phyloP scores from a whole-genome alignment of 92 coral and sea anemone species.

The Epizoanthus ramosus region DNA sequence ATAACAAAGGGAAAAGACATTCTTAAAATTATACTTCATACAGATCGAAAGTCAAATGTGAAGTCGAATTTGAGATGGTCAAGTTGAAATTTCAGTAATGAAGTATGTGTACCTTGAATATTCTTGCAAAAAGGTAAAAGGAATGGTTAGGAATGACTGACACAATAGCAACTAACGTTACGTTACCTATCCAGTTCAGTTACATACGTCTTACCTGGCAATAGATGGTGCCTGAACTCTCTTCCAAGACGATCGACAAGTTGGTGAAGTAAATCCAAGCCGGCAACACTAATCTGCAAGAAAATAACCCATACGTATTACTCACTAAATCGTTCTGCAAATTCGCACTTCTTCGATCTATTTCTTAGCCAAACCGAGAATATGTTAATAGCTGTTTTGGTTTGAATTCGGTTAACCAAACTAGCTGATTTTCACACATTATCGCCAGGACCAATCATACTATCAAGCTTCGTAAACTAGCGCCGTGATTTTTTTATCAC shows the following conservation, averaged over 20 bases:
- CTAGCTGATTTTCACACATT: not conserved
- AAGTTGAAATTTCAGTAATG: not conserved
- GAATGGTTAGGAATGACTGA: not conserved
- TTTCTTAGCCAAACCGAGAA: constrained; percentile 22
- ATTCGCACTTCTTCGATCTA: not conserved
- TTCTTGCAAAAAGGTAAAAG: not conserved
- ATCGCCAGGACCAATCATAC: constrained; percentile 19
- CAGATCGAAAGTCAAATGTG: not conserved
- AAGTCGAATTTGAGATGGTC: not conserved
- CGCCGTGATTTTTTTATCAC: constrained; percentile 3
- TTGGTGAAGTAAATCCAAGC: constrained; percentile 85
- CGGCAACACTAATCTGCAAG: constrained; percentile 89
- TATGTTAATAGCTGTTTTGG: not conserved
- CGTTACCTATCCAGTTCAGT: constrained; percentile 4
- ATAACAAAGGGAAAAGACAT: not conserved
- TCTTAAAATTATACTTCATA: not conserved
- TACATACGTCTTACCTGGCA: constrained; percentile 69
- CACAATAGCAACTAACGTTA: constrained; percentile 1
- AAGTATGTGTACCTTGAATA: not conserved
- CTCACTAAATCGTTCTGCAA: not conserved
- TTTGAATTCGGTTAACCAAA: constrained; percentile 24
- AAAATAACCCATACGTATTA: constrained; percentile 22
- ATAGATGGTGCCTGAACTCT: constrained; percentile 80
- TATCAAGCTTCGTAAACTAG: not conserved
- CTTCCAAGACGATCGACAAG: constrained; percentile 84